These are phyloP conservation scores for Rhagonycha lutea DNA, from an alignment of 2,888 invertebrate genomes.

Conservation along the genomic window DNA sequence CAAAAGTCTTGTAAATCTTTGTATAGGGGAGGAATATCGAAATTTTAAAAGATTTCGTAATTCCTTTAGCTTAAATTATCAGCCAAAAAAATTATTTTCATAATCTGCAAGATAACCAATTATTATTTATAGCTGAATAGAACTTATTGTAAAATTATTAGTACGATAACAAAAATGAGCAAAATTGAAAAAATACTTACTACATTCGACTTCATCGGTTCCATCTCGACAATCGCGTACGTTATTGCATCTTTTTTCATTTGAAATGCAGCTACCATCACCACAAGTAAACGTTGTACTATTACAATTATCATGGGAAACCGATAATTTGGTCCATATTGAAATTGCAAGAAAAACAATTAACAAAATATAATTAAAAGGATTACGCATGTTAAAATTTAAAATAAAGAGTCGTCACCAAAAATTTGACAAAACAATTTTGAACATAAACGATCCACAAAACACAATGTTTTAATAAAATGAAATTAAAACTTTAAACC, in stretches of 20 bases:
- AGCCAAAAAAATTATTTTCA: no score
- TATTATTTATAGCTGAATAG: no score
- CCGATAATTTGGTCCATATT: neutral
- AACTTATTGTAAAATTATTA: no score
- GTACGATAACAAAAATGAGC: no score
- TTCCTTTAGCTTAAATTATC: no score
- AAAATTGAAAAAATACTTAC: constrained; percentile 54
- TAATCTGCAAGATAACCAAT: no score
- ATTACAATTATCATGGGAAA: neutral
- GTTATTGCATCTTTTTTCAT: constrained; percentile 62
- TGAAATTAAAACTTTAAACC: neutral
- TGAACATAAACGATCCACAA: neutral
- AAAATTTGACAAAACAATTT: neutral
- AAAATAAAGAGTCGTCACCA: neutral
- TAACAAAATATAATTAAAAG: neutral
- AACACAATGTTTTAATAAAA: neutral
- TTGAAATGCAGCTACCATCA: constrained; percentile 60
- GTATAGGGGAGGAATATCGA: no score
- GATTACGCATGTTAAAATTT: neutral
- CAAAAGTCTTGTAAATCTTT: no score
- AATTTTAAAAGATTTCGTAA: no score
- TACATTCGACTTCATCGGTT: constrained; percentile 60
- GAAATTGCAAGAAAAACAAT: neutral
- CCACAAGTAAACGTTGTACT: constrained; percentile 62
- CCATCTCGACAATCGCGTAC: constrained; percentile 62